Base-by-base conservation (phyloP, 2,797 vertebrate species). In the Thunnus albacares region DNA sequence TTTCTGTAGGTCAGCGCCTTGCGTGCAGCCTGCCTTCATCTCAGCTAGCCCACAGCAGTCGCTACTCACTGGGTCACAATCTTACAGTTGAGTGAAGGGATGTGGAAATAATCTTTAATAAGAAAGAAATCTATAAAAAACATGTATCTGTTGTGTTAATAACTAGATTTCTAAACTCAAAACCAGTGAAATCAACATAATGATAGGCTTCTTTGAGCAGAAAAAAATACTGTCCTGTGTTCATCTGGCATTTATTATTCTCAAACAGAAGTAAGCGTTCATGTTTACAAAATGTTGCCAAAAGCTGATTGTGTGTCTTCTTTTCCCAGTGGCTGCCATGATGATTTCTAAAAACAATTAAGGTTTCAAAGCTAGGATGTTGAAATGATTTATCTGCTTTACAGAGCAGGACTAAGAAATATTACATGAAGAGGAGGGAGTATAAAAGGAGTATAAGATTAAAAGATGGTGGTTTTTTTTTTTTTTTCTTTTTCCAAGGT, bases 331-430 rank as follows among this genome's bases (percentile, higher is more conserved):
- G 77, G 63, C 80, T 81, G 69, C 68, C 72, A 73, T 20, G 73
- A 81, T 76, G 76, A 86, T 77, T 71, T 85, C 65, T 52, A 81
- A 86, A 30, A 91, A 88, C 68, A 90, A 91, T 90, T 86, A 81
- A 77, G 62, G 77, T 87, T 88, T 84, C 60, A 85, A 86, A 86
- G 76, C 82, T 64, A 72, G 72, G 74, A 89, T 87, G 84, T 84
- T 87, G 51, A 87, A 90, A 87, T 81, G 5, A 87, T 89, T 91
- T 83, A 92, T 91, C 87, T 55, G 69, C 79, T 93, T 90, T 89
- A 86, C 47, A 17, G 79, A 74, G 38, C 79, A 78, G 52, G 74
- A 68, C 60, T 56, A 18, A 87, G 77, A 83, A 86, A 89, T 87
- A 86, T 79, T 82, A 83, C 71, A 80, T 18, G 64, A 79, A 69